Conservation (phyloP, 2,113 vertebrate species). For the Sitta europaea region DNA sequence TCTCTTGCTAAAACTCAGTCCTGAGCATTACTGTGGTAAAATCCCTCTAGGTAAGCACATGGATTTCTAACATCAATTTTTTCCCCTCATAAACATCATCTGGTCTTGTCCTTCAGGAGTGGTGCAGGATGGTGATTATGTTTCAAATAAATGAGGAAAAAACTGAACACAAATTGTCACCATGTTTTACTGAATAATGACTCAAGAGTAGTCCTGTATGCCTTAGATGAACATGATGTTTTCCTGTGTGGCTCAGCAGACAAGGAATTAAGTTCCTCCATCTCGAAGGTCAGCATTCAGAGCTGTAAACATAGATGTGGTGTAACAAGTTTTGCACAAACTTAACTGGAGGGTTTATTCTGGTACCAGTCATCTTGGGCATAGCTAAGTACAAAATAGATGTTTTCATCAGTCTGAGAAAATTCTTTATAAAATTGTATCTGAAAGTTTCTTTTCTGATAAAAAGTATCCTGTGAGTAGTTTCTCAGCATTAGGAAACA, state of each 20-base stretch:
- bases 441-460: neutral
- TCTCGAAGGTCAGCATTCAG: neutral
- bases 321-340: neutral
- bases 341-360: neutral
- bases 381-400: neutral
- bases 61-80: neutral
- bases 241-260: neutral
- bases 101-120: neutral
- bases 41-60: neutral
- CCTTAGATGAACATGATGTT: neutral
- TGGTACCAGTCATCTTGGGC: neutral
- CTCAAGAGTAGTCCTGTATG: neutral
- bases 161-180: neutral
- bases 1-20: neutral
- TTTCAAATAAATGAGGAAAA: neutral
- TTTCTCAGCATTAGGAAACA: neutral
- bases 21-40: neutral
- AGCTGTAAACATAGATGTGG: neutral
- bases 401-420: neutral
- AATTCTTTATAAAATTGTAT: neutral
- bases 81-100: neutral
- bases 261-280: neutral
- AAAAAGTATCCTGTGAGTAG: neutral
- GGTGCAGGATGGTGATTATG: neutral
- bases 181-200: neutral